phyloP scores from a whole-genome alignment of 2,888 invertebrate species.

The Luperina nickerlii region DNA sequence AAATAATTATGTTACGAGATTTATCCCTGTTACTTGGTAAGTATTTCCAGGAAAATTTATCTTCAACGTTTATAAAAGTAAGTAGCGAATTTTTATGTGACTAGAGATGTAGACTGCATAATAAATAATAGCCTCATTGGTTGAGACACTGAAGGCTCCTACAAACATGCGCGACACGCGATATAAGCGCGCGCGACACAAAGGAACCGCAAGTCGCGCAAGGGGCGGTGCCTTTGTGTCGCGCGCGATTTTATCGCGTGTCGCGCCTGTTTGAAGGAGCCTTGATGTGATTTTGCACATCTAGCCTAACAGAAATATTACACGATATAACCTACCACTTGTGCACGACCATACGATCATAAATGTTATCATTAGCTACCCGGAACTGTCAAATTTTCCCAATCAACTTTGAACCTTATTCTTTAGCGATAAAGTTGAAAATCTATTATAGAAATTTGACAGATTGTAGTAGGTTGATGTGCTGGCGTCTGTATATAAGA shows the following conservation, averaged over 20 bases:
- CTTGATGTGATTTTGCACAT: neutral
- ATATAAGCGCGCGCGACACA: too few relatives aligned
- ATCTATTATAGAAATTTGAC: too few relatives aligned
- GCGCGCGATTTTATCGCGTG: too few relatives aligned
- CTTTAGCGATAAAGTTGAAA: too few relatives aligned
- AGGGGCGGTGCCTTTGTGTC: too few relatives aligned
- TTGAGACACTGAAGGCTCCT: neutral
- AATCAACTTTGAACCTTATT: too few relatives aligned
- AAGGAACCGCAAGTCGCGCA: too few relatives aligned
- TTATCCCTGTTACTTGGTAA: neutral
- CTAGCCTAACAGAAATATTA: neutral
- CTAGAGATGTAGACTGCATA: neutral
- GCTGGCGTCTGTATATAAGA: too few relatives aligned
- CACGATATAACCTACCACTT: neutral
- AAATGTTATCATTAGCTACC: neutral
- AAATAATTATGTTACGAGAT: slow-evolving; percentile 22
- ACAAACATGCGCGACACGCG: too few relatives aligned
- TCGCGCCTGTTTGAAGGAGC: too few relatives aligned
- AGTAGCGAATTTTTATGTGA: neutral
- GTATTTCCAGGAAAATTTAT: neutral
- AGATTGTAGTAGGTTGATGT: too few relatives aligned
- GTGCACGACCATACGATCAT: neutral
- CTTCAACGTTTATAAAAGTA: neutral
- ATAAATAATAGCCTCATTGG: neutral
- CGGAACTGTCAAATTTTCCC: too few relatives aligned